Evolutionary conservation across 2,113 vertebrate genomes (phyloP), one percentile per base, ranked within the genome.

Genomic region (Lutjanus erythropterus): DNA sequence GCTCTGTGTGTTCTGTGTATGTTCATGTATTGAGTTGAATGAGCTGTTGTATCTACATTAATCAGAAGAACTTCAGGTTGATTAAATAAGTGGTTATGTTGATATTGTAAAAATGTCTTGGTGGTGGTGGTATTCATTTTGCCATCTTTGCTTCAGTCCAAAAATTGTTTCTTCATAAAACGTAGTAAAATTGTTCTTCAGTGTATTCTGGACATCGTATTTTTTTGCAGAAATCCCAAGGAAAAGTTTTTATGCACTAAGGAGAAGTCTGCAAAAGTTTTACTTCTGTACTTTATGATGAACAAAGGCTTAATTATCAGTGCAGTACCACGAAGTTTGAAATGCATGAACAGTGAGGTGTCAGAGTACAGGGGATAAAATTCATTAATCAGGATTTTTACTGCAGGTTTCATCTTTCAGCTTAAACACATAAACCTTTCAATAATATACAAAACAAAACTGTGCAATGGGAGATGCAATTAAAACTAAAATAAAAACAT

Each of bases 321-420:
- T 50, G 2, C 37, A 25, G 37, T n/a, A n/a, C n/a, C n/a, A n/a
- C n/a, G n/a, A 37, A 46, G 35, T 42, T 19, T 78, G 27, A 79
- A 65, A 47, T 41, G 33, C 56, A 42, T 53, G 25, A 67, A 41
- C 21, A 29, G 53, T 33, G 25, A 31, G 44, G 33, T 19, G 12
- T 21, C 9, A 44, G 19, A 59, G 41, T 27, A 39, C 39, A 44
- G 21, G 42, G 31, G 35, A 35, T 58, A 6, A 23, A 21, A 55
- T 65, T 1, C 52, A 39, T 41, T 31, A 50, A n/a, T 42, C 31
- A 60, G 18, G 58, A 19, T 46, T 62, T 21, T 2, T 41, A 11
- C 27, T 33, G 33, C 41, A 49, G 1, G 11, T 42, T 52, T 61
- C 33, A 53, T 42, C 67, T 21, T 31, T 52, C 14, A n/a, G 1